A percentile compares a stretch with the other conserved stretches of the same genome.
These are phyloP conservation scores for Enteromius mattozi DNA, from an alignment of 2,797 vertebrate species.

Conservation along the genomic window DNA sequence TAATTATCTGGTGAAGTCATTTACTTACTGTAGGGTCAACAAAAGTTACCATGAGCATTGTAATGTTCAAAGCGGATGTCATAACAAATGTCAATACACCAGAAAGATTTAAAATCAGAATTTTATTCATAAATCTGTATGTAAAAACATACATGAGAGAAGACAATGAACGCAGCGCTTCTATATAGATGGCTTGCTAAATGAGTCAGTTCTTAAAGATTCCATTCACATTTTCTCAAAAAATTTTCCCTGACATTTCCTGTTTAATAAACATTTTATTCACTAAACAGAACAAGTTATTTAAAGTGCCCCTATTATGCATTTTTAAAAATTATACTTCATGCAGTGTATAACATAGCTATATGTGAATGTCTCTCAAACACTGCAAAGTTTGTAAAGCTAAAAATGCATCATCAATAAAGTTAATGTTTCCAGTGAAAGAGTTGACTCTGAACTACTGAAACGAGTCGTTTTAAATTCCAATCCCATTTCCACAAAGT, in stretches of 20 bases:
- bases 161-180: background rate
- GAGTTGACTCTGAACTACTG: background rate
- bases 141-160: background rate
- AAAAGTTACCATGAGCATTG: background rate
- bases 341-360: background rate
- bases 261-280: background rate
- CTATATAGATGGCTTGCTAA: background rate
- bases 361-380: background rate
- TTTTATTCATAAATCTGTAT: background rate
- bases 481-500: background rate
- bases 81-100: background rate
- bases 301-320: background rate
- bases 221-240: background rate
- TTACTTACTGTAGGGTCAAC: background rate
- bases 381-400: background rate
- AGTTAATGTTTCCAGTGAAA: background rate
- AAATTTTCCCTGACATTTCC: background rate
- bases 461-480: background rate
- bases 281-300: background rate
- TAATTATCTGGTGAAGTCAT: background rate
- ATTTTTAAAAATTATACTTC: background rate
- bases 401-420: background rate
- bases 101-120: background rate
- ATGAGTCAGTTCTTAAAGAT: background rate
- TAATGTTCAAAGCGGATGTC: background rate